Evolutionary conservation across 2,113 vertebrate genomes (phyloP).

Genomic region (Pangasianodon hypophthalmus): DNA sequence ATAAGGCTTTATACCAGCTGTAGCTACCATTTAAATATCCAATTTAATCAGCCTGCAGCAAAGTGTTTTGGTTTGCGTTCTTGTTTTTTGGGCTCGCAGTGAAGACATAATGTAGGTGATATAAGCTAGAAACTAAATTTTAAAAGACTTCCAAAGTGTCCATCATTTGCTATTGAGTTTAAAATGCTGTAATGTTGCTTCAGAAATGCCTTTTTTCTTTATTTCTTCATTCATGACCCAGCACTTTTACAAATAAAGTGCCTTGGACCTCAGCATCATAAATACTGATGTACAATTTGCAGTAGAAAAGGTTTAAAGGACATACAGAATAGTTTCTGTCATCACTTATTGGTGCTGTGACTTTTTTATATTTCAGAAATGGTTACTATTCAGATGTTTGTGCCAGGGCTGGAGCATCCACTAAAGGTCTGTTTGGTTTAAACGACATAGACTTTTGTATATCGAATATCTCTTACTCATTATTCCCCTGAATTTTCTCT

Average conservation of each 20-base stretch:
- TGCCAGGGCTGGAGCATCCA: background rate
- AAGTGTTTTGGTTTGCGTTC: background rate
- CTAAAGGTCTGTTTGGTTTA: constrained; percentile 26
- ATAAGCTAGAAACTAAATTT: background rate
- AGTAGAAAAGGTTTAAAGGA: background rate
- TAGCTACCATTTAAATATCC: background rate
- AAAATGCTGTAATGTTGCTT: background rate
- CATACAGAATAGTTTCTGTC: background rate
- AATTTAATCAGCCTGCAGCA: background rate
- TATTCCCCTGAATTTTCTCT: background rate
- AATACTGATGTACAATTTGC: background rate
- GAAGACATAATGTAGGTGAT: background rate
- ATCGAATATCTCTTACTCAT: background rate
- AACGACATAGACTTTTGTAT: background rate
- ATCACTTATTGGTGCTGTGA: background rate
- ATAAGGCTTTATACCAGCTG: background rate
- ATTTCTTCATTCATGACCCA: background rate
- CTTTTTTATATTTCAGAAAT: constrained; percentile 19
- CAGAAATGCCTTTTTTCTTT: background rate
- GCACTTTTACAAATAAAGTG: background rate
- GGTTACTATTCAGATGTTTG: background rate
- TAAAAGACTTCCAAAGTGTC: background rate
- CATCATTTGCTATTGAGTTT: background rate
- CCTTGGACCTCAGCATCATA: background rate
- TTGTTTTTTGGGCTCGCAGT: background rate